phyloP scores from a whole-genome alignment of 2,888 invertebrate genomes.

The Amorpha juglandis region DNA sequence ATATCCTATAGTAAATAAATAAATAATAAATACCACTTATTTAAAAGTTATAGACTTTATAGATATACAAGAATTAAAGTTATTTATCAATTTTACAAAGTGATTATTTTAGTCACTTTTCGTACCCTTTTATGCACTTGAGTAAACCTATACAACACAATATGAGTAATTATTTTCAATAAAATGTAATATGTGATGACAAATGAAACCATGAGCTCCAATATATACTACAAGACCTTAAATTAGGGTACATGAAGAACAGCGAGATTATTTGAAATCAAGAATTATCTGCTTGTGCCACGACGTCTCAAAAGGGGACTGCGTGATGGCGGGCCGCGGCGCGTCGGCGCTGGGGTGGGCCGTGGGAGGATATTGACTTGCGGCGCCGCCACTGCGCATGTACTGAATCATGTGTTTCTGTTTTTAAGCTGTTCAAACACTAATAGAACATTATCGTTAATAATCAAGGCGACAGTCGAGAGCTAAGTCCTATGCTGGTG shows the following conservation, averaged over 20 bases:
- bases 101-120: background rate
- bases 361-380: conserved; percentile 85
- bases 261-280: conserved; percentile 27
- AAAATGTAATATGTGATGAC: background rate
- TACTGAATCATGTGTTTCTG: conserved; percentile 79
- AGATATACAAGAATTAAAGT: no score
- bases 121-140: no score
- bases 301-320: conserved; percentile 53
- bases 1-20: no score
- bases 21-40: no score
- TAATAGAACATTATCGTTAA: conserved; percentile 55
- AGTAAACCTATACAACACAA: no score
- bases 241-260: background rate
- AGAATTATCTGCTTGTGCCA: conserved; percentile 52
- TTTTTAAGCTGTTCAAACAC: conserved; percentile 69
- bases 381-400: conserved; percentile 78
- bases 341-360: conserved; percentile 72
- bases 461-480: conserved; percentile 47
- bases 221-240: background rate
- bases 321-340: conserved; percentile 72
- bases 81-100: background rate
- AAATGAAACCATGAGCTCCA: background rate
- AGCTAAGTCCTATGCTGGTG: conserved; percentile 32
- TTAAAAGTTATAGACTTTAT: no score
- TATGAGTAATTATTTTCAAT: no score